Evolutionary conservation across 2,797 vertebrate species (phyloP).

Genomic region (Xiphorhynchus erythropygius): DNA sequence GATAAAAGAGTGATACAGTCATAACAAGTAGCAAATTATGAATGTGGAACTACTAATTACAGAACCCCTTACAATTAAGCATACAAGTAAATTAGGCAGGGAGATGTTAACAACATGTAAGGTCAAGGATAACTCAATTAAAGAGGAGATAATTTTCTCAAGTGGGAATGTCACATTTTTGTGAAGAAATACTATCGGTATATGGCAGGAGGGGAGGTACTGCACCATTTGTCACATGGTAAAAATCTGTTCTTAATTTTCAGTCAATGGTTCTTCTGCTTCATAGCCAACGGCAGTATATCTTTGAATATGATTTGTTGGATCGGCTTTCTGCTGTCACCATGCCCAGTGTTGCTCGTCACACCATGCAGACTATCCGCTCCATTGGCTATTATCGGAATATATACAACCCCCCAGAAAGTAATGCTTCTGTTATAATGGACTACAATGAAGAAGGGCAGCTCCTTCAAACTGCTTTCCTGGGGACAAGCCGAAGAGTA

Average conservation of each 20-base stretch:
- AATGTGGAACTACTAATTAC: constrained; percentile 80
- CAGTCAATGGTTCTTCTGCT: constrained; percentile 98
- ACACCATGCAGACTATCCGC: constrained; percentile 97
- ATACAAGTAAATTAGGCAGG: constrained; percentile 79
- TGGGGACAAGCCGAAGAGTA: constrained; percentile 92
- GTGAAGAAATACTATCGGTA: constrained; percentile 16
- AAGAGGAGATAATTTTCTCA: constrained; percentile 73
- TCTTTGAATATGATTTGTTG: constrained; percentile 94
- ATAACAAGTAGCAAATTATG: constrained; percentile 76
- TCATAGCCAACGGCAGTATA: constrained; percentile 97
- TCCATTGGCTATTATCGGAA: constrained; percentile 98
- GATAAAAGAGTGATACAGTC: constrained; percentile 73
- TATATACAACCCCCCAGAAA: constrained; percentile 95
- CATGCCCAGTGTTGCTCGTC: constrained; percentile 97
- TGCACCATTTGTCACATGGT: constrained; percentile 53
- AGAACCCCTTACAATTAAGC: constrained; percentile 78
- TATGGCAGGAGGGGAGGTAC: background rate
- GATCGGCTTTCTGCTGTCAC: constrained; percentile 94
- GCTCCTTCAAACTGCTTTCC: constrained; percentile 89
- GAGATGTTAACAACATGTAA: constrained; percentile 78
- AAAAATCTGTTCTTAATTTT: constrained; percentile 66
- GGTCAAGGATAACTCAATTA: constrained; percentile 82
- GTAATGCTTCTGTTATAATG: constrained; percentile 93
- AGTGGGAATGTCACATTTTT: constrained; percentile 68
- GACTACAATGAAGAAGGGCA: constrained; percentile 98